Conservation (phyloP, 2,113 vertebrate species). For the Lucifuga dentata region DNA sequence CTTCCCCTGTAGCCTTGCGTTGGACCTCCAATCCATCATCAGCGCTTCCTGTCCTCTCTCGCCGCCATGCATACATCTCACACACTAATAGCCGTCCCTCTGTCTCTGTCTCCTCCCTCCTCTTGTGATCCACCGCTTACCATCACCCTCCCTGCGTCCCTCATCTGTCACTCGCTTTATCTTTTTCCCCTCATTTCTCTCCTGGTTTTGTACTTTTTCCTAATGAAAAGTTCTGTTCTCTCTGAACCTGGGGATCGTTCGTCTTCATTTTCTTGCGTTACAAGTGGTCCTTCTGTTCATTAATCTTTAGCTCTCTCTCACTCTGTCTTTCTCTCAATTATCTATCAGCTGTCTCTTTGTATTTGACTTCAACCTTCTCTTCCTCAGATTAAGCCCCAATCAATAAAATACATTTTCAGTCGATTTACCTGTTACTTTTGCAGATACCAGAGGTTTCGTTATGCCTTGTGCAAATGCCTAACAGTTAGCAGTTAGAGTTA, state of each 20-base stretch:
- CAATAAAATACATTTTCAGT: conserved; percentile 35
- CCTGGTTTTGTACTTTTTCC: conserved; percentile 57
- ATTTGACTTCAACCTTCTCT: conserved; percentile 36
- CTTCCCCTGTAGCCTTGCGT: conserved; percentile 44
- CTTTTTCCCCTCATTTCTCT: conserved; percentile 29
- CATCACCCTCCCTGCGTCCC: conserved; percentile 38
- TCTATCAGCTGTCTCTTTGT: conserved; percentile 64
- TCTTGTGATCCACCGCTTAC: conserved; percentile 26
- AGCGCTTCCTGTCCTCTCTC: conserved; percentile 55
- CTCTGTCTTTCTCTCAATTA: conserved; percentile 48
- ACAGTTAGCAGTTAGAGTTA: conserved; percentile 30
- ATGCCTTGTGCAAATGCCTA: conserved; percentile 13
- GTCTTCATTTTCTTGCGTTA: conserved; percentile 70
- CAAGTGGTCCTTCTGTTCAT: conserved; percentile 55
- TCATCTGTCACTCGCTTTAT: conserved; percentile 42
- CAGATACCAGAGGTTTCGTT: neutral
- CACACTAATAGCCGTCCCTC: conserved; percentile 68
- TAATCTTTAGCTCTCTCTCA: conserved; percentile 54
- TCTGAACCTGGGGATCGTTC: conserved; percentile 59
- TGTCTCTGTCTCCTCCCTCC: conserved; percentile 61
- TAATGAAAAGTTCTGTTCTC: conserved; percentile 68
- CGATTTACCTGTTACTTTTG: conserved; percentile 46
- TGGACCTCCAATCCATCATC: conserved; percentile 68
- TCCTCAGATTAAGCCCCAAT: conserved; percentile 43
- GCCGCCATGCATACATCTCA: conserved; percentile 69